Evolutionary conservation across 2,888 invertebrate genomes (phyloP).

Genomic region (Micoletzkya japonica): DNA sequence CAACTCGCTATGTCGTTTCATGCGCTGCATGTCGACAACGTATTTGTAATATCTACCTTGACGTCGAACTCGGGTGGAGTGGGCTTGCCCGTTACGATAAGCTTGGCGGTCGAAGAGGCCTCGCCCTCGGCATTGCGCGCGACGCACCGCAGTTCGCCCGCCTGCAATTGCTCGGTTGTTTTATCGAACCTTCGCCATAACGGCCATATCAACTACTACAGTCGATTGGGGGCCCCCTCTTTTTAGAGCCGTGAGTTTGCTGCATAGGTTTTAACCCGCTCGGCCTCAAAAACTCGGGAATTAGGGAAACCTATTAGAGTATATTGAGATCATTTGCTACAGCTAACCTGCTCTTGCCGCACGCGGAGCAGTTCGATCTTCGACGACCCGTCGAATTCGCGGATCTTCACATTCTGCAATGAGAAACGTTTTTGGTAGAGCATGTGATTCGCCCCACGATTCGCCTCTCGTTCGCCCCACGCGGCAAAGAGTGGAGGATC

Average conservation of each 20-base stretch:
- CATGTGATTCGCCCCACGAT: too few relatives aligned
- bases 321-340: neutral
- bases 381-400: slow-evolving; percentile 59
- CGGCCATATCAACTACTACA: too few relatives aligned
- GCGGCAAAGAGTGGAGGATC: too few relatives aligned
- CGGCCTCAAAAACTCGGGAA: neutral
- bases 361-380: slow-evolving; percentile 55
- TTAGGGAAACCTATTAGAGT: neutral
- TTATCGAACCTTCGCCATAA: neutral
- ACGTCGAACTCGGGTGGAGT: slow-evolving; percentile 38
- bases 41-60: slow-evolving; percentile 28
- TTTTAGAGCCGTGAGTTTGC: too few relatives aligned
- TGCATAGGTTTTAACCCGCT: too few relatives aligned
- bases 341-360: slow-evolving; percentile 31
- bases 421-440: neutral
- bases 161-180: slow-evolving; percentile 38
- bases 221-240: too few relatives aligned
- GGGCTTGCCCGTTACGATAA: slow-evolving; percentile 40
- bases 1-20: too few relatives aligned
- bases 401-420: slow-evolving; percentile 48
- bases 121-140: slow-evolving; percentile 64
- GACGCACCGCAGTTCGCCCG: slow-evolving; percentile 62
- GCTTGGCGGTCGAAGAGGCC: slow-evolving; percentile 40
- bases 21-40: too few relatives aligned
- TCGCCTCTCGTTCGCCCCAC: too few relatives aligned